Conservation (phyloP, 2,797 vertebrate species). For the Epinephelus coioides region DNA sequence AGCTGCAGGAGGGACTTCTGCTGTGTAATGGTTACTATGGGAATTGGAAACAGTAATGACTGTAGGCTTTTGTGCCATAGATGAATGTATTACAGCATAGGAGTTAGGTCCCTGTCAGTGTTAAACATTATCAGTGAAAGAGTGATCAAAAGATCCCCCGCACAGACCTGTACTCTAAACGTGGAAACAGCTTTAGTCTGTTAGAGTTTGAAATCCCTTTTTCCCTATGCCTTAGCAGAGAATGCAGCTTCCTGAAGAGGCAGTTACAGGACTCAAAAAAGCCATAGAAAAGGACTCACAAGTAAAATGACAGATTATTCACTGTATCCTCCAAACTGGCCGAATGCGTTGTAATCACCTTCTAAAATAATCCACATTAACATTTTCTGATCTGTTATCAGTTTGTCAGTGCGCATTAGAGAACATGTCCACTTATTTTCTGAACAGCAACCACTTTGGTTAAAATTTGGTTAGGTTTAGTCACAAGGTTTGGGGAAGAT, state of each 20-base stretch:
- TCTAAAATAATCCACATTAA: background rate
- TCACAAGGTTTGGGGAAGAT: slow-evolving; percentile 8
- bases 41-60: slow-evolving; percentile 51
- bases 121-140: slow-evolving; percentile 9
- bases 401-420: background rate
- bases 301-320: background rate
- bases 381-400: background rate
- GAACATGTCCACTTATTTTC: background rate
- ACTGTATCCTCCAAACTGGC: background rate
- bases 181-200: background rate
- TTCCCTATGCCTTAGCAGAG: background rate
- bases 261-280: background rate
- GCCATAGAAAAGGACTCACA: background rate
- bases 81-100: background rate
- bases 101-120: background rate
- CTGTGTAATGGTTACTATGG: slow-evolving; percentile 65
- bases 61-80: slow-evolving; percentile 6
- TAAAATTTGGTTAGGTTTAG: slow-evolving; percentile 3
- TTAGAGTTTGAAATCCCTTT: background rate
- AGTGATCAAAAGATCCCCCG: slow-evolving; percentile 4
- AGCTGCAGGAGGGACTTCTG: slow-evolving; percentile 67
- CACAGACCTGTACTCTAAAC: background rate
- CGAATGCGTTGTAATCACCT: background rate
- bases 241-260: background rate
- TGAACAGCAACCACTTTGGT: background rate